Percentiles rank a stretch among this genome's conserved stretches.
These are phyloP conservation scores for Dreissena polymorpha DNA, from an alignment of 1,140 invertebrate species.

Conservation along the genomic window DNA sequence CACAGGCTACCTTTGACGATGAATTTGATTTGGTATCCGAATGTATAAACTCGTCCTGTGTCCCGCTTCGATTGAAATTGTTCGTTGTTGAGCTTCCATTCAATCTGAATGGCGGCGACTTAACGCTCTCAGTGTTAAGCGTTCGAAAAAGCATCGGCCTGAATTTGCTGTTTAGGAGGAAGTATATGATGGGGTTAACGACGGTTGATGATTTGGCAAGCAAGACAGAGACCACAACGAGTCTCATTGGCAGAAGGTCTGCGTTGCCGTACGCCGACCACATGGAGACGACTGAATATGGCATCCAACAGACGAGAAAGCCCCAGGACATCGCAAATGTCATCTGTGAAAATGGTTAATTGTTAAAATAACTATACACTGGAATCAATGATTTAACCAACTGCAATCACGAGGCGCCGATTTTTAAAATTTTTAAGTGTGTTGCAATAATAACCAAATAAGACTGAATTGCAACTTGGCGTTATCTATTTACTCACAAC, in stretches of 20 bases:
- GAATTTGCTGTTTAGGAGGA: not conserved
- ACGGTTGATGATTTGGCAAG: conserved; percentile 35
- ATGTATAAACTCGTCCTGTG: too few species aligned
- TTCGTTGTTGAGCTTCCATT: too few species aligned
- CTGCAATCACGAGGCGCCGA: too few species aligned
- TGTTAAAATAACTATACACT: too few species aligned
- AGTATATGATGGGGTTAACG: not conserved
- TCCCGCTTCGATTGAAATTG: too few species aligned
- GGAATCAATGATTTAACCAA: too few species aligned
- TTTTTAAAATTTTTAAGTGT: not conserved
- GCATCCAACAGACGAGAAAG: conserved; percentile 58
- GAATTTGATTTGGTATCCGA: too few species aligned
- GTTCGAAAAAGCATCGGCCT: conserved; percentile 11
- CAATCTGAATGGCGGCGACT: not conserved
- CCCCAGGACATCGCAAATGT: conserved; percentile 53
- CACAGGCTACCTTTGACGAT: too few species aligned
- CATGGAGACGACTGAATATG: conserved; percentile 62
- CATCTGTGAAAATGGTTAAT: conserved; percentile 48
- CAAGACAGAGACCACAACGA: conserved; percentile 11
- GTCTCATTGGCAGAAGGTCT: not conserved
- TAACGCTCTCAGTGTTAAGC: not conserved
- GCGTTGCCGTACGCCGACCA: conserved; percentile 47
- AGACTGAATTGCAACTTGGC: too few species aligned
- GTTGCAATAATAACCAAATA: too few species aligned
- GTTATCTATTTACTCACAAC: too few species aligned